Base-by-base conservation (phyloP, 2,797 vertebrate genomes). In the Tapirus indicus region DNA sequence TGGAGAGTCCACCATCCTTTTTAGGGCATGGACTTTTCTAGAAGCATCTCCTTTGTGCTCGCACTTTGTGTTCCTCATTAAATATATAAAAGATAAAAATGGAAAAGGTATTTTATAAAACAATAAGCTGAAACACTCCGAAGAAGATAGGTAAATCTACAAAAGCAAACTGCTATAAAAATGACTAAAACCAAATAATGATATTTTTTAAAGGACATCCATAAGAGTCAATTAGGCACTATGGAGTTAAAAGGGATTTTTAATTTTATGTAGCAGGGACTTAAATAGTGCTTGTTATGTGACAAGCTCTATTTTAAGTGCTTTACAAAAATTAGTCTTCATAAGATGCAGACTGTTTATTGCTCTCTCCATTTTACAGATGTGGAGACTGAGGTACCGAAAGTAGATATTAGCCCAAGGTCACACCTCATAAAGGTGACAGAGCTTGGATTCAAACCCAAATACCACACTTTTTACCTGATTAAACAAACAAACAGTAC, bases 101-200 rank as follows among this genome's bases (percentile, higher is more conserved):
- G 1, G 18, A 32, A 62, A 60, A 92, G 38, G 18, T 66, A 6
- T 49, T 77, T 77, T 89, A 89, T 66, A 78, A 95, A 80, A 69
- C 20, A 60, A 82, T 23, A 68, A 88, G n/a, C 54, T 79, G 41
- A 93, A 58, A 52, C 54, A 68, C 62, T 72, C 21, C 44, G 56
- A 88, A 83, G 44, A 80, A 78, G 86, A 78, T n/a, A 83, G 29
- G 66, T 62, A 79, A 12, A 69, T 83, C 10, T 68, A 58, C 85
- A 58, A 91, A 91, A 88, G 18, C 32, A 85, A 94, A 87, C 32
- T 69, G 35, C 71, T 88, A 47, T 84, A 69, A 88, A 85, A 85
- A 49, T 38, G 16, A 62, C 80, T 91, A 56, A 97, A 91, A 66
- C 56, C 27, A 78, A 54, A 71, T 71, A 2, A 38, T 38, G 14